Conservation (phyloP, 2,113 vertebrate genomes). For the Hipposideros armiger region DNA sequence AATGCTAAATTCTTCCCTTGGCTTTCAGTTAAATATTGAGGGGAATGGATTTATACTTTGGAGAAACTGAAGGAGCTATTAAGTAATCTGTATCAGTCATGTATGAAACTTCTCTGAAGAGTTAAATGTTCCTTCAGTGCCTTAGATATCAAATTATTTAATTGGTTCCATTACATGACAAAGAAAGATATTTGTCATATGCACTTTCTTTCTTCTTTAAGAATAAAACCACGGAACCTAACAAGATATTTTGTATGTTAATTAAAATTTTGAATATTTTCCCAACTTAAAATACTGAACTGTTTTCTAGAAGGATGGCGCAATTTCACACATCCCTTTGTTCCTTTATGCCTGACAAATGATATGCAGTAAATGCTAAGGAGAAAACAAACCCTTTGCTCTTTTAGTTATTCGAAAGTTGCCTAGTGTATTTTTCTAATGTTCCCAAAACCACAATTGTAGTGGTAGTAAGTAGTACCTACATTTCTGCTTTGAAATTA, state of each 20-base stretch:
- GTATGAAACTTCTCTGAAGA: background rate
- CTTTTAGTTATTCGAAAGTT: background rate
- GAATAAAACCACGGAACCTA: slow-evolving; percentile 31
- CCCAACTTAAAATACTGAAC: background rate
- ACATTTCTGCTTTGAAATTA: background rate
- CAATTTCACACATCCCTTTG: background rate
- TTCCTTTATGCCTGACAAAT: slow-evolving; percentile 19
- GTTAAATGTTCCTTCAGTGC: background rate
- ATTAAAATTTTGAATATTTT: slow-evolving; percentile 64
- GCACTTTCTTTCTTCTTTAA: background rate
- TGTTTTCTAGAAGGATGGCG: background rate
- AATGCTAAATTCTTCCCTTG: background rate
- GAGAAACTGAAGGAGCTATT: background rate
- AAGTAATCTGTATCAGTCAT: background rate
- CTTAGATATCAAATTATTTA: background rate
- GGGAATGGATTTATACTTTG: background rate
- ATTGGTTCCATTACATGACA: background rate
- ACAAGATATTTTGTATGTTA: slow-evolving; percentile 43
- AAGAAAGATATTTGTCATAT: background rate
- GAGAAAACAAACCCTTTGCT: background rate
- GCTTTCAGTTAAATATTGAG: background rate
- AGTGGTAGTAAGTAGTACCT: background rate
- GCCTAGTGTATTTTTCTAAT: background rate
- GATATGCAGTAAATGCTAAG: background rate
- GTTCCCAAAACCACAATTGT: background rate